Evolutionary conservation across 2,113 vertebrate species (phyloP), one percentile per base, ranked within the genome.

Genomic region (Nipponia nippon): DNA sequence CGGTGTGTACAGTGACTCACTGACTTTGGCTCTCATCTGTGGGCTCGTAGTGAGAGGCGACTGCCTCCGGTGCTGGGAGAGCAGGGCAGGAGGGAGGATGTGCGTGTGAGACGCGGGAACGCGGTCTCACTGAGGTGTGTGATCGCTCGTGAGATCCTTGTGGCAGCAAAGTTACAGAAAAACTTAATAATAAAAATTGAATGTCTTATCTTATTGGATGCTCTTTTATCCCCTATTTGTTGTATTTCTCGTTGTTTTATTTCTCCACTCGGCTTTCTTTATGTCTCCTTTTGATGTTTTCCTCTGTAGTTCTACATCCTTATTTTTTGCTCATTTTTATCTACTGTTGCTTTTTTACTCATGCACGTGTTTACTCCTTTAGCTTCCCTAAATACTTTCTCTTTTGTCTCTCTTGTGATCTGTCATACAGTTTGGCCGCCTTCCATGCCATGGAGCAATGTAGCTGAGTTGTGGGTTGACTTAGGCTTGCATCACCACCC

Each of bases 71-170:
- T 47, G 4, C 13, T 0, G 1, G 44, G 26, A 59, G 52, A 87
- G 65, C 2, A 0, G 66, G 55, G 50, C 53, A 36, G 88, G 55
- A 71, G 56, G 38, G 47, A 56, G 69, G 27, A 7, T 11, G 46
- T n/a, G 5, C 1, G 1, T 32, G 56, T 11, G 78, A 53, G 20
- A 34, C 16, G 0, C 0, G 3, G 73, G 25, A 38, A 13, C 6
- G 38, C n/a, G 56, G 20, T 42, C 79, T 79, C 9, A 12, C n/a
- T 13, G 46, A 58, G 70, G 25, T 4, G 6, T 13, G 10, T 16
- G 36, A n/a, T 46, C 47, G 40, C 44, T 85, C 4, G 3, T 36
- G 71, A 69, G n/a, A 15, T 83, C 6, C 62, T 83, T 17, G 9
- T n/a, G 44, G 53, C 44, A 80, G 75, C 62, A 42, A 55, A 34